Evolutionary conservation across 1,140 invertebrate species (phyloP).

Genomic region (Trichonephila inaurata): DNA sequence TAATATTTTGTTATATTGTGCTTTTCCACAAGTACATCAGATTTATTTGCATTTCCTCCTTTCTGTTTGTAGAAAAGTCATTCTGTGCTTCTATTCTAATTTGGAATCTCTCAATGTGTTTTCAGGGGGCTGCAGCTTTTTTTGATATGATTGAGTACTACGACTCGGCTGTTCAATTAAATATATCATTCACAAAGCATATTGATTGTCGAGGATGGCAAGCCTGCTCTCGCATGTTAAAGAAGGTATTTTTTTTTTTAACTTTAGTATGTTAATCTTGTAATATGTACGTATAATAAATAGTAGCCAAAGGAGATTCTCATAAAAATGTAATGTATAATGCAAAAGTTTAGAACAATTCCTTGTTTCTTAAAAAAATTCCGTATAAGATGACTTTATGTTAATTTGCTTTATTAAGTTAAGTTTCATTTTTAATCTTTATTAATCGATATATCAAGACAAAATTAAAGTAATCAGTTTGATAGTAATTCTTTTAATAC

Average conservation of each 20-base stretch:
- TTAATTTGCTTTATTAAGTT: too few relatives aligned
- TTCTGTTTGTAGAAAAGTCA: not conserved
- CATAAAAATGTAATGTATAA: too few relatives aligned
- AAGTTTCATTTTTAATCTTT: too few relatives aligned
- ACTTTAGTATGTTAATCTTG: not conserved
- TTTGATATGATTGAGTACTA: conserved; percentile 97
- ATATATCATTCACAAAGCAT: conserved; percentile 88
- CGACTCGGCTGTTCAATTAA: conserved; percentile 89
- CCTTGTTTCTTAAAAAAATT: too few relatives aligned
- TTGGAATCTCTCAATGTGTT: not conserved
- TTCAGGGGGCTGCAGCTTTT: conserved; percentile 85
- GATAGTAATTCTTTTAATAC: too few relatives aligned
- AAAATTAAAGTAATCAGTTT: too few relatives aligned
- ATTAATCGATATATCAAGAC: too few relatives aligned
- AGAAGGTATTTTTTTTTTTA: conserved; percentile 84
- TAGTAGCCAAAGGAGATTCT: too few relatives aligned
- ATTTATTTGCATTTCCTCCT: not conserved
- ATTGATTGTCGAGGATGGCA: conserved; percentile 90
- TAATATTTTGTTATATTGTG: not conserved
- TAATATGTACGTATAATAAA: too few relatives aligned
- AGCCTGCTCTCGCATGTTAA: conserved; percentile 89
- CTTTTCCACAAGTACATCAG: conserved; percentile 53
- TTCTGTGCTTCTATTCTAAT: not conserved
- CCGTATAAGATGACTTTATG: too few relatives aligned
- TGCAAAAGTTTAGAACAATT: too few relatives aligned